A percentile compares a stretch with the other conserved stretches of the same genome.
Conservation (phyloP, 2,888 invertebrate genomes). For the Fabriciana adippe region DNA sequence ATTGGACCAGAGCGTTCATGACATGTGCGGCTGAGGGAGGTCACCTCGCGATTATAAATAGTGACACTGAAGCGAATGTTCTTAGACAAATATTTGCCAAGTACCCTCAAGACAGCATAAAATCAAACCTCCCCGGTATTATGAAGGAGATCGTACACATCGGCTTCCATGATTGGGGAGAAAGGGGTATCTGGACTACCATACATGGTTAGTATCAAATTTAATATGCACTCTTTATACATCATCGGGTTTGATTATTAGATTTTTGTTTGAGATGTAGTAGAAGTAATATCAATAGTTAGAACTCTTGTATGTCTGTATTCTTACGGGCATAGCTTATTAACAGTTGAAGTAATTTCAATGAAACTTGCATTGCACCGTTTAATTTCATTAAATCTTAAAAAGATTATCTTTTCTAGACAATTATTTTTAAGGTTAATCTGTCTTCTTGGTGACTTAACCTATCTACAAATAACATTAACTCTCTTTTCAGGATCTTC, state of each 20-base stretch:
- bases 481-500: conserved; percentile 22
- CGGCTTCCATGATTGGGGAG: conserved; percentile 48
- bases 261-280: neutral
- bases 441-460: no score
- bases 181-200: conserved; percentile 44
- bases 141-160: conserved; percentile 40
- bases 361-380: no score
- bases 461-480: no score
- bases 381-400: no score
- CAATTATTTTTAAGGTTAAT: no score
- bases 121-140: conserved; percentile 13
- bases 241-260: no score
- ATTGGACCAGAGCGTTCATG: conserved; percentile 45
- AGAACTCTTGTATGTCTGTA: no score
- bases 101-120: conserved; percentile 25
- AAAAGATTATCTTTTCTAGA: no score
- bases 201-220: conserved; percentile 44
- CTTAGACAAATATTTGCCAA: conserved; percentile 42
- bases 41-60: conserved; percentile 44
- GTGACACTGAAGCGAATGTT: conserved; percentile 43
- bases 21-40: conserved; percentile 45
- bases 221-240: neutral
- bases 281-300: neutral
- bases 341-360: no score
- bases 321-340: no score